Base-by-base conservation (phyloP, 1,140 invertebrate genomes). In the Meteorus sp. region DNA sequence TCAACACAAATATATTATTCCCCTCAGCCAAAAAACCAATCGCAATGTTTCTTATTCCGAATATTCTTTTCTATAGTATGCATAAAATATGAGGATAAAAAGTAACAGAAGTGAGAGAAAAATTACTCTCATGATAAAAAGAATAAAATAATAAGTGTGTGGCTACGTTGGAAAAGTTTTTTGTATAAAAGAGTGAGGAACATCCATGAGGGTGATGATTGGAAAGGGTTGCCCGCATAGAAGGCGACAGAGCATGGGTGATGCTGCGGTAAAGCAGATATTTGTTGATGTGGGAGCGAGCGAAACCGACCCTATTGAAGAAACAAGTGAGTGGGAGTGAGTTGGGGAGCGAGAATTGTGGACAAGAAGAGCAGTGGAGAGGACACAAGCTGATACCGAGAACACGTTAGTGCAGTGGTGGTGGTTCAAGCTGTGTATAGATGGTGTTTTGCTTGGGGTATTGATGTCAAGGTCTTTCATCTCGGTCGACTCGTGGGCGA, bases 391-490 rank as follows among this genome's bases (percentile, higher is more conserved):
- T 48, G n/a, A 11, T n/a, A 23, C 22, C 27, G 50, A 5, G 33
- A 33, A 52, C 27, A 20, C 31, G 27, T 15, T 11, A 52, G 31
- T 39, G 27, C 27, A 9, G 9, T 29, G 27, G 27, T 5, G 45
- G 45, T n/a, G n/a, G n/a, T n/a, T n/a, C n/a, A n/a, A n/a, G n/a
- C n/a, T n/a, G n/a, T n/a, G n/a, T n/a, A n/a, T n/a, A n/a, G 23
- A 48, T 48, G 45, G 25, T 48, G 45, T 48, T 52, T n/a, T 37
- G 29, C 50, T 19, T 19, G 50, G 27, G 47, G 31, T 52, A 52
- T 52, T 52, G 31, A 52, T 52, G 50, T 52, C 50, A 52, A 52
- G 50, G 50, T 52, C 50, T 52, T 52, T n/a, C 33, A 52, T 52
- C 50, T 52, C 50, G 50, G 50, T 52, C 50, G 50, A 23, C 29